A percentile compares a stretch with the other conserved stretches of the same genome.
Conservation (phyloP, 1,140 invertebrate genomes). For the Periplaneta americana region DNA sequence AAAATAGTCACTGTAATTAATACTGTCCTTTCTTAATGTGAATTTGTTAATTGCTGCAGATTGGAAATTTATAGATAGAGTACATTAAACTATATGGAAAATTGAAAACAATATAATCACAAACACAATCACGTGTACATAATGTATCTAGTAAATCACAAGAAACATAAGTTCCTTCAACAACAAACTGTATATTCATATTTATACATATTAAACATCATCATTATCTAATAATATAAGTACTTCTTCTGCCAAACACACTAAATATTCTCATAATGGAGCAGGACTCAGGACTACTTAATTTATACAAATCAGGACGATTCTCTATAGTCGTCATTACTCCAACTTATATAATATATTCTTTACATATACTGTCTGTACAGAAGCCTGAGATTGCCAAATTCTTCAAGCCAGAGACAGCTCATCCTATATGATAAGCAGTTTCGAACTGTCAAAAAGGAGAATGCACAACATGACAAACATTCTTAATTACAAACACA, state of each 20-base stretch:
- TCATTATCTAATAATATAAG: not conserved
- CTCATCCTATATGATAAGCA: no score
- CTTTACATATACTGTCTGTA: not conserved
- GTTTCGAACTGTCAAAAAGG: no score
- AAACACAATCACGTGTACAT: no score
- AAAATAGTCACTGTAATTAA: not conserved
- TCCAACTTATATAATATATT: not conserved
- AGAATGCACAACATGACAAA: not conserved
- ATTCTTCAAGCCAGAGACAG: not conserved
- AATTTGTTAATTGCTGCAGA: not conserved
- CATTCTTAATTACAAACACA: not conserved
- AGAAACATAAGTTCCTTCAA: not conserved
- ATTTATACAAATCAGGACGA: not conserved
- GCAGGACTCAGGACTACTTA: not conserved
- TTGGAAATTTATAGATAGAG: not conserved
- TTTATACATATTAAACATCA: not conserved
- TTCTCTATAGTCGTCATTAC: no score
- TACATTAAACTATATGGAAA: not conserved
- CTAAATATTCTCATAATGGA: not conserved
- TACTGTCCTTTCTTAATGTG: not conserved
- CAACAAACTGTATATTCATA: not conserved
- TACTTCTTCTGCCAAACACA: not conserved
- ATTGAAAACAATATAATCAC: not conserved
- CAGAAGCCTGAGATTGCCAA: not conserved
- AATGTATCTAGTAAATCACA: not conserved